Percentiles rank a stretch among this genome's conserved stretches.
Evolutionary conservation across 2,797 vertebrate species (phyloP).

Genomic region (Pachyuromys duprasi): DNA sequence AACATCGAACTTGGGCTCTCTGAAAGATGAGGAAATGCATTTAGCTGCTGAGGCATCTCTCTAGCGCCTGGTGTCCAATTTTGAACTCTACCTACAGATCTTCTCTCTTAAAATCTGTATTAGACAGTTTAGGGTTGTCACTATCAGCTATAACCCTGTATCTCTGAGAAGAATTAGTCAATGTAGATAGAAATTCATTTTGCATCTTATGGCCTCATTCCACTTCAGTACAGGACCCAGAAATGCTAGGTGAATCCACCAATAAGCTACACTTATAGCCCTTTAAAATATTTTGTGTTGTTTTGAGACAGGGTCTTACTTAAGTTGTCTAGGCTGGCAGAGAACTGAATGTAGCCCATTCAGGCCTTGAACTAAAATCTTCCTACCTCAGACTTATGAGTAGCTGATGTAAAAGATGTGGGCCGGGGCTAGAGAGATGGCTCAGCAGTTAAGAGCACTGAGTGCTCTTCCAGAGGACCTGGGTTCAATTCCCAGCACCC

Average conservation of each 20-base stretch:
- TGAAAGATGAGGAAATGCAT: background rate
- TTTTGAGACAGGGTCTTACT: background rate
- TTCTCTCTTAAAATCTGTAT: background rate
- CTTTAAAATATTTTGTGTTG: background rate
- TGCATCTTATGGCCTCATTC: background rate
- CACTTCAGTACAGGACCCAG: background rate
- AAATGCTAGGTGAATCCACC: background rate
- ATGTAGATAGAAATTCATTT: slow-evolving; percentile 39
- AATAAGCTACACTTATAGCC: background rate
- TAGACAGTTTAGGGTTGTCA: background rate
- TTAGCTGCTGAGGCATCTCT: background rate
- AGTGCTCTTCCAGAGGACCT: too few species aligned
- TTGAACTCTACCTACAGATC: background rate
- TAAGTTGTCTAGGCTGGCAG: background rate
- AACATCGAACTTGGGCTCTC: background rate
- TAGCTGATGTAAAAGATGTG: background rate
- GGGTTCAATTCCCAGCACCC: too few species aligned
- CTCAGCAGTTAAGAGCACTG: too few species aligned
- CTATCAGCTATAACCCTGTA: background rate
- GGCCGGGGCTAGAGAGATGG: too few species aligned
- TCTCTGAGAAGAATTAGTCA: slow-evolving; percentile 48
- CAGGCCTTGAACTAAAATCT: background rate
- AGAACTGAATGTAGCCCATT: background rate
- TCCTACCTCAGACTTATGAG: background rate
- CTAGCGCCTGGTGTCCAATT: background rate